phyloP scores from a whole-genome alignment of 2,113 vertebrate species.

The Chaetodon trifascialis region DNA sequence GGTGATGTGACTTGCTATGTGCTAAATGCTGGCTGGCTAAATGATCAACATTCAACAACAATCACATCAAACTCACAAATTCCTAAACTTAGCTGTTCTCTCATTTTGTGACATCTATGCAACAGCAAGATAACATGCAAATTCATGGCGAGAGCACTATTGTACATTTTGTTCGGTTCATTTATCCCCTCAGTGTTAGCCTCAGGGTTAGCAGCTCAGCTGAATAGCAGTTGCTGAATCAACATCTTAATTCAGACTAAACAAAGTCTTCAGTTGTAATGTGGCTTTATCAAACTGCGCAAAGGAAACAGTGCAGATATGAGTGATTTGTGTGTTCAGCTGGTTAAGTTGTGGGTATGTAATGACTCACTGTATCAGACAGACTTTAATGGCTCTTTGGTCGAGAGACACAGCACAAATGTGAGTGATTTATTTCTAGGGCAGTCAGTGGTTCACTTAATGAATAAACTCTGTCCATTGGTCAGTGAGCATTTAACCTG shows the following conservation, averaged over 20 bases:
- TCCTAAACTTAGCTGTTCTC: neutral
- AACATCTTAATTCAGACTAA: slow-evolving; percentile 31
- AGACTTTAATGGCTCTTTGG: slow-evolving; percentile 14
- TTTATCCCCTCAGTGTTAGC: slow-evolving; percentile 18
- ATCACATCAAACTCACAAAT: neutral
- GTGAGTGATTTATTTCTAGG: slow-evolving; percentile 29
- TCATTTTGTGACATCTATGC: neutral
- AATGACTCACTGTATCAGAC: slow-evolving; percentile 1
- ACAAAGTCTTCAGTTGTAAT: slow-evolving; percentile 28
- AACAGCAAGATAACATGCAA: neutral
- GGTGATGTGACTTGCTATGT: neutral
- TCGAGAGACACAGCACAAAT: slow-evolving; percentile 8
- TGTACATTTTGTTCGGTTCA: slow-evolving; percentile 20
- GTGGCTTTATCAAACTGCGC: slow-evolving; percentile 2
- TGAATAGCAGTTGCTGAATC: slow-evolving; percentile 4
- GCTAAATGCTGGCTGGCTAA: neutral
- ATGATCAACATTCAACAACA: neutral
- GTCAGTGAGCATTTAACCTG: slow-evolving; percentile 38
- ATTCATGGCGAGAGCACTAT: neutral
- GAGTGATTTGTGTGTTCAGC: slow-evolving; percentile 9
- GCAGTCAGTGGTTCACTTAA: slow-evolving; percentile 38
- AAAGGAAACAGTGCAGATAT: slow-evolving; percentile 11
- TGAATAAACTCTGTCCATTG: slow-evolving; percentile 28
- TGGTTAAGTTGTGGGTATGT: neutral
- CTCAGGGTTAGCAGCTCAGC: neutral